Percentiles rank a stretch among this genome's conserved stretches.
Evolutionary conservation across 2,888 invertebrate genomes (phyloP).

Genomic region (Lasioglossum lativentre): DNA sequence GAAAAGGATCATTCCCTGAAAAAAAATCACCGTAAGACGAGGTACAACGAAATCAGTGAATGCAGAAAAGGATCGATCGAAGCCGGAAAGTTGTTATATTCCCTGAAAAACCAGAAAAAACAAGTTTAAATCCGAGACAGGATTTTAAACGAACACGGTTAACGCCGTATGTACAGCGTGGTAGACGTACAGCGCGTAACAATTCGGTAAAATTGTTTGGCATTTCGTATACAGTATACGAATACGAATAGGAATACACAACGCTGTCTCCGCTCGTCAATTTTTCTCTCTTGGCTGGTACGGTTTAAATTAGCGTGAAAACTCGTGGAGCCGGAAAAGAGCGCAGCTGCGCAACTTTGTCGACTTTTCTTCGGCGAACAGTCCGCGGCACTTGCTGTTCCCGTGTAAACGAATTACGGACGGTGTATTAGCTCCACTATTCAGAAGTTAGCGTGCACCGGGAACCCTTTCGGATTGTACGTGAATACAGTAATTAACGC

Average conservation of each 20-base stretch:
- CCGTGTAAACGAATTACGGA: conserved; percentile 80
- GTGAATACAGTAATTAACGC: conserved; percentile 83
- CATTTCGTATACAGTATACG: background rate
- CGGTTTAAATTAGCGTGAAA: conserved; percentile 26
- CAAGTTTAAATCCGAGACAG: background rate
- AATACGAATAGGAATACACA: background rate
- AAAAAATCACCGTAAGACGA: background rate
- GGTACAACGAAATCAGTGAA: background rate
- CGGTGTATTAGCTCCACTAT: conserved; percentile 84
- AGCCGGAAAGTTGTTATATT: background rate
- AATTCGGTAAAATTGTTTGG: background rate
- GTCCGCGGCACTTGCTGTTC: conserved; percentile 68
- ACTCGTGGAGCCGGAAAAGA: conserved; percentile 32
- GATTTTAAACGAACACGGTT: background rate
- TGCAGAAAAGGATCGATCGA: background rate
- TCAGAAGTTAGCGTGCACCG: conserved; percentile 74
- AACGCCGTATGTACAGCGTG: background rate
- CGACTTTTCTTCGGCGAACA: conserved; percentile 66
- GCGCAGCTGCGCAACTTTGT: conserved; percentile 38
- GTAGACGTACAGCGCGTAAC: background rate
- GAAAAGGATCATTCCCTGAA: background rate
- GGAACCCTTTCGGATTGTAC: conserved; percentile 80
- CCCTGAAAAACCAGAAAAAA: background rate
- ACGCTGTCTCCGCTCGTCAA: conserved; percentile 1
- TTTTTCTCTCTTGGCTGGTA: background rate